Conservation (phyloP, 2,113 vertebrate species). For the Phalacrocorax aristotelis region DNA sequence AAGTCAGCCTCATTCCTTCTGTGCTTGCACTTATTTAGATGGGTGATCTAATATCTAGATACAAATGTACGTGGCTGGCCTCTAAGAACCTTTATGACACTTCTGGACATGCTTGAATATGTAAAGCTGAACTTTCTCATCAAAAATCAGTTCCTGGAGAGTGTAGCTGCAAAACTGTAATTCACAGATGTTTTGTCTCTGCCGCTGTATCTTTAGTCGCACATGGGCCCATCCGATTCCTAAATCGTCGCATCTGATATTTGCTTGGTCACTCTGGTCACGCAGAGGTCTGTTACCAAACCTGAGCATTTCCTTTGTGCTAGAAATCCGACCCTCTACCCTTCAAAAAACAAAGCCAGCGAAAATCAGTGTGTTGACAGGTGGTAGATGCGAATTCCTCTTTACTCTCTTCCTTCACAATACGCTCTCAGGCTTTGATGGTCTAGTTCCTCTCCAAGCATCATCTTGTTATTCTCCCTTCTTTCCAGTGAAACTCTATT, state of each 20-base stretch:
- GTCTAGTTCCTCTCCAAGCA: neutral
- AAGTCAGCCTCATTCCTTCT: neutral
- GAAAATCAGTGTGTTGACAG: neutral
- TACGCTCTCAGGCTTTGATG: neutral
- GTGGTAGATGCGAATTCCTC: neutral
- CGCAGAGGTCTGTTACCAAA: neutral
- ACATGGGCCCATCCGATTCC: fast-evolving
- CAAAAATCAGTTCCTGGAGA: neutral
- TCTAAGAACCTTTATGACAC: neutral
- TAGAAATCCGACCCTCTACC: neutral
- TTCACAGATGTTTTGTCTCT: neutral
- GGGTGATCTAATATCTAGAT: neutral
- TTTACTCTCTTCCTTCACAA: neutral
- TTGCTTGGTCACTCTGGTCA: fast-evolving
- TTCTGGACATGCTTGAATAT: neutral
- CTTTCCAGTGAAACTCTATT: neutral
- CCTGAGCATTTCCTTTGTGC: neutral
- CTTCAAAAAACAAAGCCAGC: neutral
- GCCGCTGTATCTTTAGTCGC: neutral
- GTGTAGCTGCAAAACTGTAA: neutral
- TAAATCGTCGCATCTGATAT: neutral
- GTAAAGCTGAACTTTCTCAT: neutral
- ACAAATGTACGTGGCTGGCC: neutral
- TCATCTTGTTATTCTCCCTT: neutral
- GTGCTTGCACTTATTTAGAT: neutral